These are phyloP conservation scores for Chironomus striatipennis DNA, from an alignment of 1,140 invertebrate genomes.

Conservation along the genomic window DNA sequence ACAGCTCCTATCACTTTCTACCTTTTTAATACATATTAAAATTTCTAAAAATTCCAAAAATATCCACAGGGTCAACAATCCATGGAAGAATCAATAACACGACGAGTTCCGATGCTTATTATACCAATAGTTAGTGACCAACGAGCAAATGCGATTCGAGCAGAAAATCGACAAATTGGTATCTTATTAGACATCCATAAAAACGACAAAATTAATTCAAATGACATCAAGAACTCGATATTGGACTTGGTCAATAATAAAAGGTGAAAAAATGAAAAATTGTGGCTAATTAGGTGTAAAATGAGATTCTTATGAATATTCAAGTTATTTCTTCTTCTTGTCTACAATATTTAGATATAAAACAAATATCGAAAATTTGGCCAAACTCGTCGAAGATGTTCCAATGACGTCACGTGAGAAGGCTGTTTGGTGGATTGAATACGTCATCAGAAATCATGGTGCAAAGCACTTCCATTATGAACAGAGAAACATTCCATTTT, in stretches of 20 bases:
- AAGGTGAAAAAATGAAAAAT: not conserved
- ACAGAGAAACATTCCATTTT: not conserved
- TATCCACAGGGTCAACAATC: too few species aligned
- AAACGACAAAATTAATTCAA: too few species aligned
- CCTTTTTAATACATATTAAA: too few species aligned
- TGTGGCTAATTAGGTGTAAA: not conserved
- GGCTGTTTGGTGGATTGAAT: not conserved
- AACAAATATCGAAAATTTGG: not conserved
- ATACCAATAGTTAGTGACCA: constrained; percentile 40
- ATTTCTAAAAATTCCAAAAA: too few species aligned
- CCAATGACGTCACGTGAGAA: not conserved
- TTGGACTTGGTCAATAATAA: too few species aligned
- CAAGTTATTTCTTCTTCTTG: too few species aligned
- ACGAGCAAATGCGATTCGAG: not conserved
- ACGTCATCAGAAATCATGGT: not conserved
- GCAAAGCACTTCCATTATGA: not conserved
- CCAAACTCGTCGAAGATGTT: not conserved
- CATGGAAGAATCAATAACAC: too few species aligned
- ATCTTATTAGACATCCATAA: not conserved
- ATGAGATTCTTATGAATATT: not conserved
- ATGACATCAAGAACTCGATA: too few species aligned
- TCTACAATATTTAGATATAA: not conserved
- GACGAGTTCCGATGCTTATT: too few species aligned
- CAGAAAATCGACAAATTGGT: not conserved
- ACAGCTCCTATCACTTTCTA: too few species aligned